phyloP scores from a whole-genome alignment of 2,888 invertebrate species.

The Tenodera sinensis region DNA sequence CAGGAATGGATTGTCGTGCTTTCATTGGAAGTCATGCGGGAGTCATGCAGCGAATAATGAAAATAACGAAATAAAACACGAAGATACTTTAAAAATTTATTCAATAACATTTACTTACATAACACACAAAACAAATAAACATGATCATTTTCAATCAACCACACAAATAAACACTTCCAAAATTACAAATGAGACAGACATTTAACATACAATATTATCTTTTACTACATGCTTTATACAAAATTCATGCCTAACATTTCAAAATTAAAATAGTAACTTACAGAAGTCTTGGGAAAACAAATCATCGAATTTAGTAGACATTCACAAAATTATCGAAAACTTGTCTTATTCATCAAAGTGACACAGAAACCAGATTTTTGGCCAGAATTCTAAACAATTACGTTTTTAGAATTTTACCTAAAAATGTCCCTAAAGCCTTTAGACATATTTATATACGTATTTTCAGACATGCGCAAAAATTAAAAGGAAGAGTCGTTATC shows the following conservation, averaged over 20 bases:
- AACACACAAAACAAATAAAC: not conserved
- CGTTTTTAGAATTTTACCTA: too few relatives aligned
- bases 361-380: too few relatives aligned
- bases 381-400: too few relatives aligned
- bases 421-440: too few relatives aligned
- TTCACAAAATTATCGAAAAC: too few relatives aligned
- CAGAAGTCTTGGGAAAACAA: too few relatives aligned
- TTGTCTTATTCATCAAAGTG: too few relatives aligned
- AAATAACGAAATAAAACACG: not conserved
- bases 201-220: too few relatives aligned
- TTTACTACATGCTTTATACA: not conserved
- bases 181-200: not conserved
- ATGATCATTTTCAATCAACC: not conserved
- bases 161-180: not conserved
- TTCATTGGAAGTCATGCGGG: not conserved
- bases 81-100: not conserved
- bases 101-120: not conserved
- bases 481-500: too few relatives aligned
- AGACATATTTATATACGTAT: too few relatives aligned
- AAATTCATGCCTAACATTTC: not conserved
- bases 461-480: too few relatives aligned
- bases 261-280: not conserved
- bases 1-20: not conserved
- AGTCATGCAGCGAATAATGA: not conserved
- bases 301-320: too few relatives aligned